These are phyloP conservation scores for Drosophila anomalata DNA, from an alignment of 2,888 invertebrate species.

Conservation along the genomic window DNA sequence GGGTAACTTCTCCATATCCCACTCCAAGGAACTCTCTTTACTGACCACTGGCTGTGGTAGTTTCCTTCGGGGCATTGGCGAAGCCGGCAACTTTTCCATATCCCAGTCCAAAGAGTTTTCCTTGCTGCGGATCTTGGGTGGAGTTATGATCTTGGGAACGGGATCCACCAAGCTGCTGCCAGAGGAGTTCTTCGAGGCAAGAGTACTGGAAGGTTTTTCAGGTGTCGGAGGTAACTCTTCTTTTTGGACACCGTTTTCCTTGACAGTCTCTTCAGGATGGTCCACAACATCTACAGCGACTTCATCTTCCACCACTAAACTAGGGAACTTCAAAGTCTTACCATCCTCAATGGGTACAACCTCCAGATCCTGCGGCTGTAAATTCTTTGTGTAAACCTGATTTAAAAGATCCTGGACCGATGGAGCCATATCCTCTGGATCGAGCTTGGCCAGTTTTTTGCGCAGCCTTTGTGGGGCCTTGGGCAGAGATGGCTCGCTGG, in stretches of 20 bases:
- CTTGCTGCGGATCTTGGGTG: conserved; percentile 58
- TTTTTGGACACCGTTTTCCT: not conserved
- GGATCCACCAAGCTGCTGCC: conserved; percentile 52
- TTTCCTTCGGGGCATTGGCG: conserved; percentile 76
- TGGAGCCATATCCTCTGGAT: conserved; percentile 80
- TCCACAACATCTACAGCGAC: conserved; percentile 39
- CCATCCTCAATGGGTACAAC: not conserved
- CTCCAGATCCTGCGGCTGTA: not conserved
- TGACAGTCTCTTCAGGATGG: not conserved
- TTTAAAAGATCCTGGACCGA: conserved; percentile 82
- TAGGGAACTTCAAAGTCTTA: conserved; percentile 65
- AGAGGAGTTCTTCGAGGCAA: conserved; percentile 55
- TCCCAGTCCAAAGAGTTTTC: conserved; percentile 72
- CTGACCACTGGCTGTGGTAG: conserved; percentile 25
- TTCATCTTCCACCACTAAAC: conserved; percentile 58
- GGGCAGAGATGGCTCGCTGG: conserved; percentile 74
- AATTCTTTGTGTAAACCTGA: conserved; percentile 46
- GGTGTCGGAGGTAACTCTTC: not conserved
- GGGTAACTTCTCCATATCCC: conserved; percentile 80
- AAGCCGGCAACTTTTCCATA: conserved; percentile 68
- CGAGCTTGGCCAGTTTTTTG: conserved; percentile 74
- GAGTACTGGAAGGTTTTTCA: conserved; percentile 17
- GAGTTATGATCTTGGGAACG: conserved; percentile 33
- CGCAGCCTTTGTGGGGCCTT: conserved; percentile 74
- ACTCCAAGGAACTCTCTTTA: conserved; percentile 70